Conservation (phyloP, 2,113 vertebrate species). For the Ochotona princeps region DNA sequence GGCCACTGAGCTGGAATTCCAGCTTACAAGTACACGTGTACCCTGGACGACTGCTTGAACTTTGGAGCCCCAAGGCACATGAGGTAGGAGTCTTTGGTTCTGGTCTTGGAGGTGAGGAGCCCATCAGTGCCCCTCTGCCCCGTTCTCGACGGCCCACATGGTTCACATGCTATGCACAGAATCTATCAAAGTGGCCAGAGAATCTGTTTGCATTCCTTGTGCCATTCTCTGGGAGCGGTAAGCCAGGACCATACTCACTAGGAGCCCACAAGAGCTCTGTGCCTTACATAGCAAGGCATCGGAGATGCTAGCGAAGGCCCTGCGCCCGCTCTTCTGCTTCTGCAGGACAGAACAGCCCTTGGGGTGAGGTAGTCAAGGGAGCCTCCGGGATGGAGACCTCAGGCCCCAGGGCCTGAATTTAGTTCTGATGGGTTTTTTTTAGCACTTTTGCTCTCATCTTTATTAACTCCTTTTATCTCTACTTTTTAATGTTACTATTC, state of each 20-base stretch:
- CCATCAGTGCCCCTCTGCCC: neutral
- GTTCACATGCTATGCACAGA: neutral
- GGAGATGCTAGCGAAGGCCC: neutral
- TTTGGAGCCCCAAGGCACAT: neutral
- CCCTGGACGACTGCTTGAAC: neutral
- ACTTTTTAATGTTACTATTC: neutral
- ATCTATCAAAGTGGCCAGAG: neutral
- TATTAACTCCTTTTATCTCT: neutral
- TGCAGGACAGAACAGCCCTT: neutral
- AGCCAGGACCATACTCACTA: neutral
- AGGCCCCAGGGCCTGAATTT: neutral
- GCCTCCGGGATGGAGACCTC: too few relatives aligned
- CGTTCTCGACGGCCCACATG: neutral
- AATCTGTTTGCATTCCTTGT: neutral
- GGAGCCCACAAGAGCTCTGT: neutral
- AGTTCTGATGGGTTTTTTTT: neutral
- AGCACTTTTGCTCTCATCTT: neutral
- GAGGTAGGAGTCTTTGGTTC: neutral
- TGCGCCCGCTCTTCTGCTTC: neutral
- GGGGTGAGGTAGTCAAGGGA: neutral
- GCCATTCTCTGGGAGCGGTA: neutral
- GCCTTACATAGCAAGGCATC: neutral
- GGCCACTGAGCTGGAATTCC: neutral
- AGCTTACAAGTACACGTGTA: neutral
- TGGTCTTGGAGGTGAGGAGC: neutral